Percentiles rank a stretch among this genome's conserved stretches.
Conservation (phyloP, 2,797 vertebrate species). For the Alauda arvensis region DNA sequence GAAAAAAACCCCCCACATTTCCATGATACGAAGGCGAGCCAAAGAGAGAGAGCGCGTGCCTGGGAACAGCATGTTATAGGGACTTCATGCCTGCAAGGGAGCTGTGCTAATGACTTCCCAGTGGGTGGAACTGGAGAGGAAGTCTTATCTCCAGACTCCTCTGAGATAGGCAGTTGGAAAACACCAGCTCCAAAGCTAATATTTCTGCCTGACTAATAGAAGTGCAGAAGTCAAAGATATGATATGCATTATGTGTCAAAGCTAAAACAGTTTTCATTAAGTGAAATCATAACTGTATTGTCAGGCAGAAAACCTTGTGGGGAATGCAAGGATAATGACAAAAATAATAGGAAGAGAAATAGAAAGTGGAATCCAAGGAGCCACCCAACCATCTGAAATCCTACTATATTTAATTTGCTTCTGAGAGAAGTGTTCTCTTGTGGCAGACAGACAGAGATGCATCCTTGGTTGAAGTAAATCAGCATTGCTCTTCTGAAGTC, state of each 20-base stretch:
- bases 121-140: slow-evolving; percentile 50
- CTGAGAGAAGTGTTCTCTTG: background rate
- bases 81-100: slow-evolving; percentile 5
- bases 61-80: slow-evolving; percentile 22
- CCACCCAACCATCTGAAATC: background rate
- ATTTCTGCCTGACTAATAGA: slow-evolving; percentile 42
- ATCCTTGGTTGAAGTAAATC: slow-evolving; percentile 14
- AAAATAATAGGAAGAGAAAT: slow-evolving; percentile 21
- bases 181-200: background rate
- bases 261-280: background rate
- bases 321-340: background rate
- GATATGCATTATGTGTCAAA: slow-evolving; percentile 13
- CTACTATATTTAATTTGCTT: background rate
- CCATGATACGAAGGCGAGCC: background rate
- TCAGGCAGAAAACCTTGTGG: background rate
- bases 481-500: slow-evolving; percentile 1
- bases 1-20: background rate
- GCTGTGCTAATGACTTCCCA: slow-evolving; percentile 28
- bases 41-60: background rate
- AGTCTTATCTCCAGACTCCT: slow-evolving; percentile 51
- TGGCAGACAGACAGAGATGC: background rate
- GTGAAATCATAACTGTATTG: background rate
- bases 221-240: slow-evolving; percentile 28
- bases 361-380: background rate
- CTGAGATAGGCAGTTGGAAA: slow-evolving; percentile 47